phyloP scores from a whole-genome alignment of 30 jellyfish, hydroid and myxozoan species.

The Clytia hemisphaerica region DNA sequence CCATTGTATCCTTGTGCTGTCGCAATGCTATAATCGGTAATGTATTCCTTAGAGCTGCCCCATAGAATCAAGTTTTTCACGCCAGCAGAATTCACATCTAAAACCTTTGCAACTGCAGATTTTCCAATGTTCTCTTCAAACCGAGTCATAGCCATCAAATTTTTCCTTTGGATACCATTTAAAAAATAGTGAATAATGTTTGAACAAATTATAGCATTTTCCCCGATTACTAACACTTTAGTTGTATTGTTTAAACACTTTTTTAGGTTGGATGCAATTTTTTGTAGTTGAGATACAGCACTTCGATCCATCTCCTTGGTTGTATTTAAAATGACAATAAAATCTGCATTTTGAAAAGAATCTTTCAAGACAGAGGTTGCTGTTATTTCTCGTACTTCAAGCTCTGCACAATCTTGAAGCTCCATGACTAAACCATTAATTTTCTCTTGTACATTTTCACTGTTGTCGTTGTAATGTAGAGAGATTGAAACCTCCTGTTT shows the following conservation, averaged over 20 bases:
- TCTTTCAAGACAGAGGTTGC: conserved; percentile 23
- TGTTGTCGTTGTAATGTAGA: conserved; percentile 40
- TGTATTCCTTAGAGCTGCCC: conserved; percentile 52
- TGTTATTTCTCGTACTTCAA: conserved; percentile 31
- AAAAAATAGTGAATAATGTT: conserved; percentile 39
- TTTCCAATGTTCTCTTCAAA: conserved; percentile 70
- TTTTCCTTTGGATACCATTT: conserved; percentile 5
- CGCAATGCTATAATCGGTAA: conserved; percentile 52
- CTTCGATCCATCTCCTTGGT: conserved; percentile 9
- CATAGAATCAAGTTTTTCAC: conserved; percentile 52
- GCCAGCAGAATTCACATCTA: conserved; percentile 55
- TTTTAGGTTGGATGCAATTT: conserved; percentile 43
- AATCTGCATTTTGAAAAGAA: conserved; percentile 68
- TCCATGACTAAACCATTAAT: conserved; percentile 72
- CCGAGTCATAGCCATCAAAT: conserved; percentile 59
- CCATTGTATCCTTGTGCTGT: conserved; percentile 78
- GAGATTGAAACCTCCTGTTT: conserved; percentile 35
- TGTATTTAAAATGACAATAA: conserved; percentile 38
- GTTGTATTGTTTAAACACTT: conserved; percentile 34
- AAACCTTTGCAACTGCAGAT: conserved; percentile 64
- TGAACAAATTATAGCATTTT: conserved; percentile 45
- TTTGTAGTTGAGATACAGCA: conserved; percentile 13
- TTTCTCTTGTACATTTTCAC: conserved; percentile 7
- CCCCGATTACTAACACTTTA: conserved; percentile 64
- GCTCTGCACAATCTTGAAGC: conserved; percentile 75